Conservation (phyloP, 2,888 invertebrate species). For the Netelia virgata region DNA sequence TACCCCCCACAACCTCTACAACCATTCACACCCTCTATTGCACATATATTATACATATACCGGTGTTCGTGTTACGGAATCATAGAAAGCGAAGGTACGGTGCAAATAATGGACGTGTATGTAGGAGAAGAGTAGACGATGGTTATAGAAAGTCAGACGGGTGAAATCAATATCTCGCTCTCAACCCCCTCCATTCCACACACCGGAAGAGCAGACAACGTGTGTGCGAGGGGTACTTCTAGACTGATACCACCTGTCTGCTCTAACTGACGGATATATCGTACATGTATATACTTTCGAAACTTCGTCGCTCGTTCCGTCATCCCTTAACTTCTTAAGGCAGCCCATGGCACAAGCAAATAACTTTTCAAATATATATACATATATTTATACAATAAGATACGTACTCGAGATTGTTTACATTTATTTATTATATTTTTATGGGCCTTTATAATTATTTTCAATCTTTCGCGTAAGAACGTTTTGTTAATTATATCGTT, state of each 20-base stretch:
- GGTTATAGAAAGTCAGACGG: conserved; percentile 68
- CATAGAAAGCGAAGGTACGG: conserved; percentile 56
- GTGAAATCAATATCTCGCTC: conserved; percentile 77
- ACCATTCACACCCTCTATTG: no score
- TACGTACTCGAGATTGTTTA: no score
- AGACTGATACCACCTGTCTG: conserved; percentile 14
- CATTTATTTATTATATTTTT: neutral
- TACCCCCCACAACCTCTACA: no score
- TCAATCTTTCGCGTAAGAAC: no score
- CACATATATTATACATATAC: neutral
- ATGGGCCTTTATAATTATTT: neutral
- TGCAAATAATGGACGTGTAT: conserved; percentile 63
- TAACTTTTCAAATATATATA: no score
- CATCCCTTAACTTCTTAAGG: no score
- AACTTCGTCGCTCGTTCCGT: neutral
- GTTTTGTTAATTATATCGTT: no score
- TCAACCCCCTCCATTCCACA: conserved; percentile 39
- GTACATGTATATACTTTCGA: neutral
- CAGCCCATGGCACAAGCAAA: no score
- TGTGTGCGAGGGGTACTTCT: conserved; percentile 21
- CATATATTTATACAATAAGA: no score
- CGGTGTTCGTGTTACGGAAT: conserved; percentile 59
- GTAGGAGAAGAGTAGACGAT: conserved; percentile 50
- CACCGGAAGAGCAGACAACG: conserved; percentile 51
- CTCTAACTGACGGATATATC: neutral